Conservation (phyloP, 2,113 vertebrate genomes). For the Colinus virginianus region DNA sequence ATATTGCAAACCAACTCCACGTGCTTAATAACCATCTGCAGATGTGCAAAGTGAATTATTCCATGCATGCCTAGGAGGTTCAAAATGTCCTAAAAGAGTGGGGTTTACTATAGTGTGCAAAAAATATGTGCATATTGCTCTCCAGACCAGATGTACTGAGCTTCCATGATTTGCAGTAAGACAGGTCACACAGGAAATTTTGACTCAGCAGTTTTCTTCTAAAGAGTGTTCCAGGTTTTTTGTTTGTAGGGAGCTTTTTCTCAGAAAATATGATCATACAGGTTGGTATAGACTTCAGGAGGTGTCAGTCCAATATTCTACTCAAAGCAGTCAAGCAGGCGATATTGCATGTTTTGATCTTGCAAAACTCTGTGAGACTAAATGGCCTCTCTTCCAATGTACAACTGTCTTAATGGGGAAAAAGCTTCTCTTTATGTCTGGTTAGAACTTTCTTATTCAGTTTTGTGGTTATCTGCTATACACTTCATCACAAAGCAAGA, state of each 20-base stretch:
- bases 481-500: not conserved
- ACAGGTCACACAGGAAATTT: not conserved
- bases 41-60: not conserved
- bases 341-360: not conserved
- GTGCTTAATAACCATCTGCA: not conserved
- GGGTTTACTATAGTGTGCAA: not conserved
- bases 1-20: not conserved
- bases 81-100: not conserved
- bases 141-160: not conserved
- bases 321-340: not conserved
- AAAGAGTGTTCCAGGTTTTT: not conserved
- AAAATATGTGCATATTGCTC: not conserved
- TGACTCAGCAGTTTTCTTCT: not conserved
- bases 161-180: not conserved
- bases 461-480: not conserved
- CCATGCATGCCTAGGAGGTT: not conserved
- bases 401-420: accelerated
- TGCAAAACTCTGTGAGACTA: not conserved
- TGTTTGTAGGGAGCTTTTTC: not conserved
- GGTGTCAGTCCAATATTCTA: not conserved
- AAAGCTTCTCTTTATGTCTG: not conserved
- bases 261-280: not conserved
- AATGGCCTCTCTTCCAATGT: not conserved
- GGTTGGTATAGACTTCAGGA: not conserved
- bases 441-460: not conserved